Evolutionary conservation across 1,140 invertebrate species (phyloP).

Genomic region (Scaptomyza montana): DNA sequence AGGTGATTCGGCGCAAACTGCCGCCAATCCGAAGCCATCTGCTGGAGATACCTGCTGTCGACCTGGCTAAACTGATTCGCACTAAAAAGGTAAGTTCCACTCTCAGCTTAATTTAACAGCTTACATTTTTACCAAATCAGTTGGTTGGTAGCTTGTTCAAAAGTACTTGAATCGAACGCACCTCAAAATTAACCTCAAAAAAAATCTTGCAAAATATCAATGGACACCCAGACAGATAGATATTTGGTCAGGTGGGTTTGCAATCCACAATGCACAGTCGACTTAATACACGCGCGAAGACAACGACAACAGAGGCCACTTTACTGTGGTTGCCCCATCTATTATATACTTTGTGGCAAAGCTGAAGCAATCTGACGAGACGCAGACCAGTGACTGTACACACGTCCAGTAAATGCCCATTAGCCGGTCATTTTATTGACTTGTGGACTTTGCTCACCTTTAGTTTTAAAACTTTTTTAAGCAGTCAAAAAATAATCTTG

Average conservation of each 20-base stretch:
- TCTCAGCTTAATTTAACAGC: slow-evolving; percentile 2
- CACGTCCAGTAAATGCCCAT: slow-evolving; percentile 10
- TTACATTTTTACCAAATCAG: slow-evolving; percentile 9
- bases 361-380: slow-evolving; percentile 31
- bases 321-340: slow-evolving; percentile 52
- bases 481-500: background rate
- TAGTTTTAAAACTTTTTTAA: slow-evolving; percentile 28
- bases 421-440: slow-evolving; percentile 1
- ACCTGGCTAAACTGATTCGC: slow-evolving; percentile 86
- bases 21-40: slow-evolving; percentile 86
- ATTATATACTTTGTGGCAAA: slow-evolving; percentile 62
- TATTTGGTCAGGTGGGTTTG: background rate
- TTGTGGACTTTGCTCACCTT: slow-evolving; percentile 39
- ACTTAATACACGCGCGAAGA: slow-evolving; percentile 4
- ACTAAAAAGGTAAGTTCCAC: slow-evolving; percentile 85
- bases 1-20: slow-evolving; percentile 86
- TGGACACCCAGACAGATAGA: slow-evolving; percentile 25
- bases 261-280: slow-evolving; percentile 12
- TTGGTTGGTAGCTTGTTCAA: background rate
- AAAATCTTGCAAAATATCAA: slow-evolving; percentile 68
- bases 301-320: slow-evolving; percentile 17
- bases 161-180: slow-evolving; percentile 28
- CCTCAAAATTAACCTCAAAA: slow-evolving; percentile 38
- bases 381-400: slow-evolving; percentile 2
- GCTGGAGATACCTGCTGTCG: slow-evolving; percentile 86